Conservation (phyloP, 2,113 vertebrate species). For the Eonycteris spelaea region DNA sequence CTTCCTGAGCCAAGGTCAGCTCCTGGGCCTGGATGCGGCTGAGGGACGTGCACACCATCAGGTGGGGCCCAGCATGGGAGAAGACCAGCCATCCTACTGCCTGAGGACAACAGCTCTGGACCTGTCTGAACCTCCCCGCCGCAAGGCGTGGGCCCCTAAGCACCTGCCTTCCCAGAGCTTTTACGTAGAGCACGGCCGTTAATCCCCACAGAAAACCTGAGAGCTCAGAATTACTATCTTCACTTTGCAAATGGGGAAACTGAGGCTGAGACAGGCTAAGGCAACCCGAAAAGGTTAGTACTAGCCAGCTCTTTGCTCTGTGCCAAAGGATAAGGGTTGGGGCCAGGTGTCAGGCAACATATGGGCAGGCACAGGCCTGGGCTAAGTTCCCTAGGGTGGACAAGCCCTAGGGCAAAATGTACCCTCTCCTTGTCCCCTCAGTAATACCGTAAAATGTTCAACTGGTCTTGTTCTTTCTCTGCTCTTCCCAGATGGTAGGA, state of each 20-base stretch:
- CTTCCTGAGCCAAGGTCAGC: background rate
- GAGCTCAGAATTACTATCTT: background rate
- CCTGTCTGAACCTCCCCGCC: background rate
- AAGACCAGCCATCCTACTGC: accelerated
- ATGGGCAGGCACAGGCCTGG: background rate
- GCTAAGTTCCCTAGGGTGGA: background rate
- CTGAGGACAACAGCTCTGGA: background rate
- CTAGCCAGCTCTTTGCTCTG: background rate
- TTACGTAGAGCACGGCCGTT: accelerated
- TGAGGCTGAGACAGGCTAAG: background rate
- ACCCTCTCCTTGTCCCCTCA: background rate
- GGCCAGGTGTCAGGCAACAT: background rate
- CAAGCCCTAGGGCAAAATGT: background rate
- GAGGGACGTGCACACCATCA: accelerated
- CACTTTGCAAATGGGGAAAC: background rate
- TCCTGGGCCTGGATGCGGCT: background rate
- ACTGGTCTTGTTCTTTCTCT: background rate
- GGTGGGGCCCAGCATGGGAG: background rate
- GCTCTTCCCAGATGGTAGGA: background rate
- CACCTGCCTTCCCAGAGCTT: background rate
- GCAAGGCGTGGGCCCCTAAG: background rate
- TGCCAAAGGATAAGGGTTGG: background rate
- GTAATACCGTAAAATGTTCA: background rate
- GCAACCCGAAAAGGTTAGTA: background rate
- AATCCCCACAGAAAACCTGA: background rate